Base-by-base conservation (phyloP, 30 jellyfish, hydroid and myxozoan species). In the Phacellophora camtschatica region DNA sequence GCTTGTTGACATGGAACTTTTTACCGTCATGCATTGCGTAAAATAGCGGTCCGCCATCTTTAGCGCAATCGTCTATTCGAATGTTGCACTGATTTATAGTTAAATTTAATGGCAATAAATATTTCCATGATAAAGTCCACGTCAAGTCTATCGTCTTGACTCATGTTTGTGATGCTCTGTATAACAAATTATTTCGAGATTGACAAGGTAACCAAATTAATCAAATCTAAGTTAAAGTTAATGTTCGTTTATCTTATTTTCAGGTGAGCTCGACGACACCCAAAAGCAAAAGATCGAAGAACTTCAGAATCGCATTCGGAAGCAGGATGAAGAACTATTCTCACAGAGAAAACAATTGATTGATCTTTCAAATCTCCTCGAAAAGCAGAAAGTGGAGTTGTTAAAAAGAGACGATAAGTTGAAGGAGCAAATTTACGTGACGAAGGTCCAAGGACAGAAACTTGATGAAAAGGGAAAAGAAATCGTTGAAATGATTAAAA, bases 251-350 rank as follows among this genome's bases (percentile, higher is more conserved):
- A 29, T 29, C 29, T 15, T 29, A n/a, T 7, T 1, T 74, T 11
- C 31, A 92, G 98, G 98, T 28, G 98, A 92, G 70, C 73, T 92
- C n/a, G 84, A 75, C 50, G 96, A 92, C 31, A 77, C 88, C 10
- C 92, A 92, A 55, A 92, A 84, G 65, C 80, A 85, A 46, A 85
- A 66, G 59, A 81, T 85, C 20, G 98, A 92, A 55, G 92, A 83
- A 1, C 49, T 92, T 55, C 83, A 71, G 24, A 68, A 68, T 13
- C 68, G 84, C 24, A 71, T 80, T 1, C n/a, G 70, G 31, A 84
- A 72, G 45, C 95, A 92, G 81, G 95, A 77, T 46, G 84, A 70
- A 45, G 96, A 85, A 36, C 55, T 84, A n/a, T 29, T 66, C 27
- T 83, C 84, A 22, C 96, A 85, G 27, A 55, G 96, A 27, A 84